Percentiles rank a stretch among this genome's conserved stretches.
phyloP scores from a whole-genome alignment of 2,888 invertebrate species.

The Drosophila anceps region DNA sequence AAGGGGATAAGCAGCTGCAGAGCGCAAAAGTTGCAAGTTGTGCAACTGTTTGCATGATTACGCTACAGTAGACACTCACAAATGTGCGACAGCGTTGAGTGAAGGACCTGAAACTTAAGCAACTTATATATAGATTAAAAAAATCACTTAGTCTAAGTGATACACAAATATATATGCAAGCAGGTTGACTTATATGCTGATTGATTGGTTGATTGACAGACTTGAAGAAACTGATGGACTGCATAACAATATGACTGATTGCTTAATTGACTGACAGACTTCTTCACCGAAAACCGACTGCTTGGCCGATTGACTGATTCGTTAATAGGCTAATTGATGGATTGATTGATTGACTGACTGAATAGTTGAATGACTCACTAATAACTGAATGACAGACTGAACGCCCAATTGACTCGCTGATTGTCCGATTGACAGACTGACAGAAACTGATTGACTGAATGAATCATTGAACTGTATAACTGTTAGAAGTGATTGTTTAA shows the following conservation, averaged over 20 bases:
- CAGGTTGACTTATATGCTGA: neutral
- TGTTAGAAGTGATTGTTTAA: neutral
- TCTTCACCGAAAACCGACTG: neutral
- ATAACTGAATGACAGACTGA: neutral
- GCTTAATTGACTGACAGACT: too few species aligned
- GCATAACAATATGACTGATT: too few species aligned
- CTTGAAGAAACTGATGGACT: too few species aligned
- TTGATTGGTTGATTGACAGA: neutral
- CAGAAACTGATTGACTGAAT: neutral
- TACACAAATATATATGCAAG: too few species aligned
- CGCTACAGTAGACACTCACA: slow-evolving; percentile 31
- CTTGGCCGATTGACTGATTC: neutral
- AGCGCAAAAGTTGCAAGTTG: slow-evolving; percentile 35
- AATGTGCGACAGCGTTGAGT: neutral
- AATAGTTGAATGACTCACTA: neutral
- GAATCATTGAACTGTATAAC: neutral
- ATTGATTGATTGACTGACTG: neutral
- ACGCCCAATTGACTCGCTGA: too few species aligned
- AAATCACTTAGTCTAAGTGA: neutral
- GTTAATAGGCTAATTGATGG: neutral
- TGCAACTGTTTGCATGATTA: slow-evolving; percentile 28
- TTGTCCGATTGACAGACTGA: neutral
- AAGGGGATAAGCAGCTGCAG: slow-evolving; percentile 35
- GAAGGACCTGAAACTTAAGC: neutral
- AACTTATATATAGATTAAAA: neutral